Conservation (phyloP, 2,888 invertebrate genomes). For the Caenorhabditis parvicauda region DNA sequence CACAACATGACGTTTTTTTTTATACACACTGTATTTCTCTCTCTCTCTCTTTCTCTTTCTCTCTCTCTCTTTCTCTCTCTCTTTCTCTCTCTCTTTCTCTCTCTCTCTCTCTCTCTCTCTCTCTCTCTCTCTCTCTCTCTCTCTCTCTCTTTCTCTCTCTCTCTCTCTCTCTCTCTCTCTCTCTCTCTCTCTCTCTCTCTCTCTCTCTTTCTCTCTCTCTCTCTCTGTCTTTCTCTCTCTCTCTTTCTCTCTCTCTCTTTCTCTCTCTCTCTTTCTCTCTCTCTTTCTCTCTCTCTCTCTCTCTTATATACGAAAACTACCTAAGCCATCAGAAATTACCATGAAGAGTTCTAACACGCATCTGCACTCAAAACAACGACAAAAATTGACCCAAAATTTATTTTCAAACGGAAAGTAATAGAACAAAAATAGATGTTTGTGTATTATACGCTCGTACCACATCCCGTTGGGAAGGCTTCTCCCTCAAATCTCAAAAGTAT, state of each 20-base stretch:
- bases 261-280: not conserved
- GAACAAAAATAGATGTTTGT: no score
- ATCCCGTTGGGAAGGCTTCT: no score
- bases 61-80: slow-evolving; percentile 6
- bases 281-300: not conserved
- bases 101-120: slow-evolving; percentile 5
- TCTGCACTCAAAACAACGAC: no score
- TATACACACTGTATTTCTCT: no score
- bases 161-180: slow-evolving; percentile 11
- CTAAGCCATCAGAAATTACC: no score
- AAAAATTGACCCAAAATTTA: no score
- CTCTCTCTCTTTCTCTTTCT: slow-evolving; percentile 6
- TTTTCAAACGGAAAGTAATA: no score
- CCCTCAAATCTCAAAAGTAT: no score
- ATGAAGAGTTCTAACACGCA: no score
- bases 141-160: slow-evolving; percentile 14
- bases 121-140: slow-evolving; percentile 10
- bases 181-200: not conserved
- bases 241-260: not conserved
- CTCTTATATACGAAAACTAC: not conserved
- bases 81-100: not conserved
- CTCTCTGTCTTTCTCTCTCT: slow-evolving; percentile 9
- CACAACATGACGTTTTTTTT: no score
- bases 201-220: slow-evolving; percentile 1
- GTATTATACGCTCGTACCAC: no score